Base-by-base conservation (phyloP, 2,888 invertebrate genomes). In the Imbricaverruca yamaguchii region DNA sequence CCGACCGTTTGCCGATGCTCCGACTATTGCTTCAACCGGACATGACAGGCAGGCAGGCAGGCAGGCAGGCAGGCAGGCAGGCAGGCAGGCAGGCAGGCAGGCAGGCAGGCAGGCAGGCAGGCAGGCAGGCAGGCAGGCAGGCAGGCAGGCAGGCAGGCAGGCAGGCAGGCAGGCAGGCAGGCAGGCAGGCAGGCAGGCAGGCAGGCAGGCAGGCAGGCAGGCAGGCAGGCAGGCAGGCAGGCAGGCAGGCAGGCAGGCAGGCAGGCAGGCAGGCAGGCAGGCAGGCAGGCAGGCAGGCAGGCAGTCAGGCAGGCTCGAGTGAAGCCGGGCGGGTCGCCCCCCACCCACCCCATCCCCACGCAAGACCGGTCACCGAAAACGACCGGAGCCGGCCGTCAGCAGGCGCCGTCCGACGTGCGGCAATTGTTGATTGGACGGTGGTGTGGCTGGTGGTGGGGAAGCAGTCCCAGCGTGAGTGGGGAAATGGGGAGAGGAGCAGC, bases 121-220 rank as follows among this genome's bases (percentile, higher is more conserved):
- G 65, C 53, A 80, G 25, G 53, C 53, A 65, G 25, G 53, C 53
- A 80, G 25, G 65, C 53, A 65, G 39, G 65, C 53, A 65, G 21
- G 65, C 65, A 80, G 25, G 53, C 65, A 80, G 25, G 65, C 39
- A 63, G 53, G 23, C 56, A 80, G 80, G 65, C 80, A 80, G 80
- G 65, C 80, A 80, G 80, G 80, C 80, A 80, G 80, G 80, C 11
- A 80, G 80, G 80, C 80, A 80, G 80, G 80, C 80, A 80, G 63
- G 80, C 80, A 80, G 80, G 80, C 8, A 80, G 80, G 80, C 80
- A 80, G 80, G 63, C 80, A 80, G 80, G 80, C 80, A 63, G 80
- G 80, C 63, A 65, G 25, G 65, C 65, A 80, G 39, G 55, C 65
- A 80, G 15, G 65, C 55, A 74, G 57, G 65, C 55, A 80, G 39